Evolutionary conservation across 2,797 vertebrate genomes (phyloP).

Genomic region (Pseudochirops corinnae): DNA sequence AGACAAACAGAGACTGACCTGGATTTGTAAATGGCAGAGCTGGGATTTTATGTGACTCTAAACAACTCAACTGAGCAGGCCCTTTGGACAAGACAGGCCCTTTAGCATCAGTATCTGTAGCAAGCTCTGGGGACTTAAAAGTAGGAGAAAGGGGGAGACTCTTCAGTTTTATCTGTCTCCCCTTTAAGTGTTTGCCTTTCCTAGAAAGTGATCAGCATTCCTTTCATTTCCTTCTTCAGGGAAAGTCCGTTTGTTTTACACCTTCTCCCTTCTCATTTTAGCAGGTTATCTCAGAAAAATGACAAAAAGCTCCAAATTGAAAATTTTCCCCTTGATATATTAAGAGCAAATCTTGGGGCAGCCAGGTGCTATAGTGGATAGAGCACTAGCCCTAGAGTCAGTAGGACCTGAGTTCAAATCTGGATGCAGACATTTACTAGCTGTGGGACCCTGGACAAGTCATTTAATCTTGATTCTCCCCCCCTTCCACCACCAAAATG

Average conservation of each 20-base stretch:
- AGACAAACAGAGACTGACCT: no score
- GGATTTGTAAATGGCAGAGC: no score
- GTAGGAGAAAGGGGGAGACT: neutral
- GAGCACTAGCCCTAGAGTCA: neutral
- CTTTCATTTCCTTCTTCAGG: neutral
- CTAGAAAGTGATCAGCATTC: neutral
- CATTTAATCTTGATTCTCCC: neutral
- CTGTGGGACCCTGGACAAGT: neutral
- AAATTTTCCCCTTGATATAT: neutral
- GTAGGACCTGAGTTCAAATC: neutral
- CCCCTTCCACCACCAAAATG: no score
- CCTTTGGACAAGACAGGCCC: neutral
- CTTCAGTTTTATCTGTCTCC: neutral
- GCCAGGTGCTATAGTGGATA: neutral
- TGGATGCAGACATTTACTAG: neutral
- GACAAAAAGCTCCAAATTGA: neutral
- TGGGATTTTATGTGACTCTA: neutral
- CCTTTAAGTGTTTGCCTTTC: neutral
- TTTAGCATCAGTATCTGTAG: neutral
- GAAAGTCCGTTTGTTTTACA: neutral
- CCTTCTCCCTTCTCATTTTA: neutral
- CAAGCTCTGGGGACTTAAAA: neutral
- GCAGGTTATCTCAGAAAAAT: neutral
- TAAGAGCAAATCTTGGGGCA: neutral
- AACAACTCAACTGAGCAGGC: neutral